phyloP scores from a whole-genome alignment of 2,797 vertebrate genomes.

The Phalloptychus januarius region DNA sequence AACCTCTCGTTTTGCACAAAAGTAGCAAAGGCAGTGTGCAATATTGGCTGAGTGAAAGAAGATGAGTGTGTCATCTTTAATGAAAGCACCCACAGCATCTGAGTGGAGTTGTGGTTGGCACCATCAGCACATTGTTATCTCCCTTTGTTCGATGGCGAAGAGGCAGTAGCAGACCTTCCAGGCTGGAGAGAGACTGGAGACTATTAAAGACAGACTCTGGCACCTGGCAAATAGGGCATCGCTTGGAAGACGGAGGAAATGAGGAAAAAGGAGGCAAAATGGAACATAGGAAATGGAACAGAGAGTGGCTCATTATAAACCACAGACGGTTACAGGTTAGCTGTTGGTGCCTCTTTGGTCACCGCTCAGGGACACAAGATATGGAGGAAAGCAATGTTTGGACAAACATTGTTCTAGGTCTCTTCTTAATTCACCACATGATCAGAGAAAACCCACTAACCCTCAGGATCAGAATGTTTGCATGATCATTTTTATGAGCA shows the following conservation, averaged over 20 bases:
- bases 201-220: constrained; percentile 65
- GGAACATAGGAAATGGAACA: constrained; percentile 45
- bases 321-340: constrained; percentile 33
- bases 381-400: constrained; percentile 11
- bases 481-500: constrained; percentile 3
- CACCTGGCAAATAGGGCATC: constrained; percentile 50
- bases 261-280: constrained; percentile 23
- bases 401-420: constrained; percentile 9
- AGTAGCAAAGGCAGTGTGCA: constrained; percentile 41
- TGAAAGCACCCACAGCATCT: constrained; percentile 58
- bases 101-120: constrained; percentile 58
- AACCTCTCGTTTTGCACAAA: constrained; percentile 44
- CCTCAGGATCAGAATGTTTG: constrained; percentile 20
- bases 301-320: constrained; percentile 57
- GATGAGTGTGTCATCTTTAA: constrained; percentile 70
- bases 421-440: constrained; percentile 38
- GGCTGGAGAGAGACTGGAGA: constrained; percentile 42
- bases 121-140: constrained; percentile 77
- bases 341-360: constrained; percentile 31
- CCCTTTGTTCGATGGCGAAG: constrained; percentile 57
- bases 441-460: constrained; percentile 19
- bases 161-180: constrained; percentile 57
- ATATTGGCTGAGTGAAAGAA: constrained; percentile 54
- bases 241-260: constrained; percentile 38
- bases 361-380: neutral